A percentile compares a stretch with the other conserved stretches of the same genome.
These are phyloP conservation scores for Melitaea cinxia DNA, from an alignment of 1,140 invertebrate genomes.

Conservation along the genomic window DNA sequence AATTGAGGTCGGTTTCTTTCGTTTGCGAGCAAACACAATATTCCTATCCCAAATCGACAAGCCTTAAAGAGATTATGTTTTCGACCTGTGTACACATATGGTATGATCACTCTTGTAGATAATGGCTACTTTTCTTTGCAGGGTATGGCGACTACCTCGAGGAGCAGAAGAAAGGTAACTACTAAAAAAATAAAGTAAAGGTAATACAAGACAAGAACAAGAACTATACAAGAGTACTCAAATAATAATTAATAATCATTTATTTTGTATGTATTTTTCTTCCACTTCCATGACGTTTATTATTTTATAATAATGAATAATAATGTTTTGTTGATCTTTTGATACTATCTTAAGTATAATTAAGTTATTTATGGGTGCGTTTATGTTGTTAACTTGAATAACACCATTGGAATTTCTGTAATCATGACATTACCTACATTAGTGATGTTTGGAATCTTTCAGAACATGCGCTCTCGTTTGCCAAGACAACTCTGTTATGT, in stretches of 20 bases:
- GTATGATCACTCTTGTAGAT: not conserved
- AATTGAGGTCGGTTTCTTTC: too few relatives aligned
- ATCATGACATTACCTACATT: conserved; percentile 13
- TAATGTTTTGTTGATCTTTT: too few relatives aligned
- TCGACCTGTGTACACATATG: too few relatives aligned
- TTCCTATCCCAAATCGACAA: too few relatives aligned
- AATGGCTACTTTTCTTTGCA: conserved; percentile 51
- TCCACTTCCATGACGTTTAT: too few relatives aligned
- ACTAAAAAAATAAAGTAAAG: not conserved
- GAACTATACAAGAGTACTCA: too few relatives aligned
- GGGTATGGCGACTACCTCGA: conserved; percentile 80
- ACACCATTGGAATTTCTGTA: conserved; percentile 10
- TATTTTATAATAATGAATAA: too few relatives aligned
- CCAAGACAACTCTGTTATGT: conserved; percentile 39
- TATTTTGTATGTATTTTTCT: too few relatives aligned
- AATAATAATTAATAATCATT: not conserved
- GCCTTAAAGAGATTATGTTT: too few relatives aligned
- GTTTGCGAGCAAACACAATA: too few relatives aligned
- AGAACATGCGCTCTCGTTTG: conserved; percentile 31
- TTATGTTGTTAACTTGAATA: not conserved
- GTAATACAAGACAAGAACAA: not conserved
- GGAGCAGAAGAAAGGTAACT: conserved; percentile 80
- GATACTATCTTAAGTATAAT: not conserved
- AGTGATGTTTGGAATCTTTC: conserved; percentile 51
- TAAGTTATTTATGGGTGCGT: not conserved